Evolutionary conservation across 2,113 vertebrate genomes (phyloP).

Genomic region (Entelurus aequoreus): DNA sequence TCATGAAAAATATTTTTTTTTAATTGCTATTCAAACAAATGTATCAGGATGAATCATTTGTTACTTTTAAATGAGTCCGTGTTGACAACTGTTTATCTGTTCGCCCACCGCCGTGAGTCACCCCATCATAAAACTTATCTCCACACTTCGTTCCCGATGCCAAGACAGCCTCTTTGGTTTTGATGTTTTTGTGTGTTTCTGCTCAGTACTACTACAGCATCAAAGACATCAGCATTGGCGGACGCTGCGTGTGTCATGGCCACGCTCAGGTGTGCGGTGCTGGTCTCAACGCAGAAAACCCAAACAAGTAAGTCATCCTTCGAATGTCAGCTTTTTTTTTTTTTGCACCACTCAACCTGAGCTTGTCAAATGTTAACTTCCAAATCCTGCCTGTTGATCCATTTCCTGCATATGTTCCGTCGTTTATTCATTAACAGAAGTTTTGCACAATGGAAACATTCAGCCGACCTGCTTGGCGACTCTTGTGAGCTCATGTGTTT

Average conservation of each 20-base stretch:
- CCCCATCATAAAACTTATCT: constrained; percentile 1
- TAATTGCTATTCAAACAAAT: background rate
- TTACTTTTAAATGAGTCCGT: background rate
- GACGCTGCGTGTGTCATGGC: constrained; percentile 87
- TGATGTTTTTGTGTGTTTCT: constrained; percentile 16
- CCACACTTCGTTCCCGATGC: constrained; percentile 12
- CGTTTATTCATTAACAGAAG: constrained; percentile 23
- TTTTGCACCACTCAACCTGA: constrained; percentile 3
- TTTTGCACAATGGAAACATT: constrained; percentile 7
- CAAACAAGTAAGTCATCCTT: constrained; percentile 70
- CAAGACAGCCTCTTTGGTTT: constrained; percentile 6
- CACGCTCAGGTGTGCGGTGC: constrained; percentile 80
- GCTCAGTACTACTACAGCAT: constrained; percentile 92
- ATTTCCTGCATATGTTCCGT: background rate
- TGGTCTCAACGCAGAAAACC: constrained; percentile 52
- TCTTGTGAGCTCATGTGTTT: constrained; percentile 32
- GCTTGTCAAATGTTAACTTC: constrained; percentile 1
- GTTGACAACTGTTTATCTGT: constrained; percentile 10
- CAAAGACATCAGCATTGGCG: constrained; percentile 91
- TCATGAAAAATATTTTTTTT: background rate
- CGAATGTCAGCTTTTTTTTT: background rate
- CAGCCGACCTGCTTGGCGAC: background rate
- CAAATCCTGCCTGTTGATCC: background rate
- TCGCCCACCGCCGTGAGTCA: constrained; percentile 21
- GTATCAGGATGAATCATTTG: background rate